Percentiles rank a stretch among this genome's conserved stretches.
Evolutionary conservation across 1,140 invertebrate species (phyloP).

Genomic region (Brachystomella parvula): DNA sequence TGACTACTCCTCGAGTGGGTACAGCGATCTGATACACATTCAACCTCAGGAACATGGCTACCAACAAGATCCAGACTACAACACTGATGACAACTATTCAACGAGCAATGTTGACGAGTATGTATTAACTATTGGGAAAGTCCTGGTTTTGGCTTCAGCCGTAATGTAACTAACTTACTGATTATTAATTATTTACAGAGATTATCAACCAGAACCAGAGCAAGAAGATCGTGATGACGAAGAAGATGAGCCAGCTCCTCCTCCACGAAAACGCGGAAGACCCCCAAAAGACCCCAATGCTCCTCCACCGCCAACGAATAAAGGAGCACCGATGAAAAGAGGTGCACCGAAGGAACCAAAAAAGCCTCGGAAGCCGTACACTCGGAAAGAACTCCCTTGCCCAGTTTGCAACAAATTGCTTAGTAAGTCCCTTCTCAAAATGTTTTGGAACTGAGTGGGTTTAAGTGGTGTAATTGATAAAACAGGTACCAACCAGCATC

Average conservation of each 20-base stretch:
- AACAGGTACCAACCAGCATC: slow-evolving; percentile 2
- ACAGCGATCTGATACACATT: slow-evolving; percentile 1
- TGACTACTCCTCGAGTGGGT: neutral
- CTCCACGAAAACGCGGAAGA: neutral
- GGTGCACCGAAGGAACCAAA: neutral
- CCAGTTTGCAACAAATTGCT: neutral
- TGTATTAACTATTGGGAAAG: neutral
- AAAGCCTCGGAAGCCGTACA: neutral
- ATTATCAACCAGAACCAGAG: neutral
- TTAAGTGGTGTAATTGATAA: neutral
- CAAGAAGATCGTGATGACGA: neutral
- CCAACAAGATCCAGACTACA: neutral
- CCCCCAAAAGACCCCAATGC: neutral
- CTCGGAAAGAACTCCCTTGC: neutral
- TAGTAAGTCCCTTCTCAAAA: neutral
- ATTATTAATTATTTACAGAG: neutral
- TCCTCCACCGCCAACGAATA: neutral
- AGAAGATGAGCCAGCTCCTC: neutral
- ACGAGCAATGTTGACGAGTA: slow-evolving; percentile 3
- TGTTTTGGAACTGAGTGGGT: neutral
- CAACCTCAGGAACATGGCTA: neutral
- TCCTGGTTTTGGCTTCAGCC: too few relatives aligned
- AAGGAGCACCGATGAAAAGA: neutral
- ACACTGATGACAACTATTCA: neutral
- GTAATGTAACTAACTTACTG: neutral